These are phyloP conservation scores for Monochamus saltuarius DNA, from an alignment of 1,140 invertebrate genomes.

Conservation along the genomic window DNA sequence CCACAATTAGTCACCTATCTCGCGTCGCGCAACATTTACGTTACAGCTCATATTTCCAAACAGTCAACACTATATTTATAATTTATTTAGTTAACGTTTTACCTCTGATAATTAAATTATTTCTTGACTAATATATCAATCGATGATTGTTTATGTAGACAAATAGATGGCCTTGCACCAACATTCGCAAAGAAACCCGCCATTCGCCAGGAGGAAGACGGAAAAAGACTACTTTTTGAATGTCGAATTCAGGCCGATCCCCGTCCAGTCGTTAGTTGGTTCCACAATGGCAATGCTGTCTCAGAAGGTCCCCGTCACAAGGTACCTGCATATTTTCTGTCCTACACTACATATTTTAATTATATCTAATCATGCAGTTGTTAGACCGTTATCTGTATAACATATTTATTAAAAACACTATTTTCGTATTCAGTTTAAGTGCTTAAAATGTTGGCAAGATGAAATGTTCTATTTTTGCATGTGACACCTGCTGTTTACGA, in stretches of 20 bases:
- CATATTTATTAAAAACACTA: too few relatives aligned
- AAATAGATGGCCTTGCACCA: slow-evolving; percentile 95
- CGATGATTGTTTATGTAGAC: slow-evolving; percentile 61
- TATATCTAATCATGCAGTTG: too few relatives aligned
- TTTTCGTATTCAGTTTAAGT: too few relatives aligned
- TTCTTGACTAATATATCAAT: too few relatives aligned
- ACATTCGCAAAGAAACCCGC: slow-evolving; percentile 96
- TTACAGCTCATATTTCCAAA: slow-evolving; percentile 42
- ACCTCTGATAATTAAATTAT: too few relatives aligned
- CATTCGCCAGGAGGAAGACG: slow-evolving; percentile 95
- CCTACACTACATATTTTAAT: too few relatives aligned
- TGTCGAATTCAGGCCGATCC: slow-evolving; percentile 94
- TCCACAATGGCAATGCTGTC: slow-evolving; percentile 79
- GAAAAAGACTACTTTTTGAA: slow-evolving; percentile 92
- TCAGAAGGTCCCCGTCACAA: slow-evolving; percentile 78
- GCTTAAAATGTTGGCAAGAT: too few relatives aligned
- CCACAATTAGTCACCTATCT: slow-evolving; percentile 31
- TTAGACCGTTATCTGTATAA: too few relatives aligned
- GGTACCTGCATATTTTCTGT: slow-evolving; percentile 55
- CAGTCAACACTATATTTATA: slow-evolving; percentile 6
- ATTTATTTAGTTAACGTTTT: slow-evolving; percentile 1
- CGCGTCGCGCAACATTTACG: slow-evolving; percentile 35
- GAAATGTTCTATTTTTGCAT: too few relatives aligned
- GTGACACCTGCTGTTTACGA: too few relatives aligned
- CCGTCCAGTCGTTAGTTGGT: slow-evolving; percentile 88